These are phyloP conservation scores for Melanotaenia boesemani DNA, from an alignment of 2,797 vertebrate genomes.

Conservation along the genomic window DNA sequence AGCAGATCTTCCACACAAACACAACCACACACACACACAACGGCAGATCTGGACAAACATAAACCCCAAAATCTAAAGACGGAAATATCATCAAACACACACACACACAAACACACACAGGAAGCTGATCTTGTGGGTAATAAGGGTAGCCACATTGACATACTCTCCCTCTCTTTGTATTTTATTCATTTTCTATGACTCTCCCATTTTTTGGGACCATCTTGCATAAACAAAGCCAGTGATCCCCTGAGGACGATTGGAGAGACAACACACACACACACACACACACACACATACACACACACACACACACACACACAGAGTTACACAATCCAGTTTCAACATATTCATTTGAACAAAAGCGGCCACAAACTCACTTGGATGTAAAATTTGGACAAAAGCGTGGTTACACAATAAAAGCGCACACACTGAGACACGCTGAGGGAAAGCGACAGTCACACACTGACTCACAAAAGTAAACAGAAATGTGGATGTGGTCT, in stretches of 20 bases:
- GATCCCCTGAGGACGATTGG: constrained; percentile 40
- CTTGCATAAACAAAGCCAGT: constrained; percentile 44
- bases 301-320: too few relatives aligned
- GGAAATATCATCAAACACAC: constrained; percentile 34
- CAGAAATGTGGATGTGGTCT: too few relatives aligned
- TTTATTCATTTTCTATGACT: constrained; percentile 5
- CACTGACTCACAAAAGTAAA: too few relatives aligned
- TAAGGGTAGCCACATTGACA: constrained; percentile 39
- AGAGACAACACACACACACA: constrained; percentile 21
- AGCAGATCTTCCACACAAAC: constrained; percentile 43
- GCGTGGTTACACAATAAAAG: too few relatives aligned
- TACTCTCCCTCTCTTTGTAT: constrained; percentile 4
- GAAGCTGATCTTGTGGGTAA: constrained; percentile 33
- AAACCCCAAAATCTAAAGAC: constrained; percentile 20
- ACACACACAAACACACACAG: neutral
- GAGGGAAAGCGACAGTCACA: too few relatives aligned
- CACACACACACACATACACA: too few relatives aligned
- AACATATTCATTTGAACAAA: neutral
- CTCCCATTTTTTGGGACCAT: constrained; percentile 12
- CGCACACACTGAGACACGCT: too few relatives aligned
- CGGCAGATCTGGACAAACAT: constrained; percentile 6
- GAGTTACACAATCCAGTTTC: neutral
- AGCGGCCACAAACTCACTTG: too few relatives aligned
- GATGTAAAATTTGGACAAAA: too few relatives aligned
- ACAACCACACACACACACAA: constrained; percentile 17